Evolutionary conservation across 2,113 vertebrate species (phyloP), one percentile per base, ranked within the genome.

Genomic region (Rhombomys opimus): DNA sequence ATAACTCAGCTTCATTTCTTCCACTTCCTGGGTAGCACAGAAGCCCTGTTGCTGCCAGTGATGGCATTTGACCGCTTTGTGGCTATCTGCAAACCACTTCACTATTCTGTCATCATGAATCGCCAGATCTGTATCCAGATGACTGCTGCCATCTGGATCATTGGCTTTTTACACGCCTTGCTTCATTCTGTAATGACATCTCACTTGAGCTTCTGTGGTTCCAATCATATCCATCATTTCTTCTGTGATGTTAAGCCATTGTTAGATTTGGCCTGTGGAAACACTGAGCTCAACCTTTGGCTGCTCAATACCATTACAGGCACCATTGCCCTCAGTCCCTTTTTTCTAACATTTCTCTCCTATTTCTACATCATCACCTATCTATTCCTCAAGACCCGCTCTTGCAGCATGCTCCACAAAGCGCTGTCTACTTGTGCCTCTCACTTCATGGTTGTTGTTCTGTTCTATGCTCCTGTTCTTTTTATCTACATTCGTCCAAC

Each of bases 1-100:
- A 89, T 98, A n/a, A 73, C 25, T 22, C 93, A 98, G 57, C 92
- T 97, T 5, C 93, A 96, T 76, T 96, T 98, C 87, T 97, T 93
- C 65, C 81, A 96, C 23, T 96, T 95, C 20, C 57, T 97, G 11
- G 86, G 84, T 32, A 91, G 95, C 73, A 97, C 95, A 7, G 67
- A 90, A 25, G 57, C 84, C 22, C n/a, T 94, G 50, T 23, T 97
- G 63, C 38, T 97, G 93, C 70, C 93, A 10, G 88, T 97, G 38
- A 94, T 92, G 93, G 96, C 96, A 30, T 85, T 84, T 85, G 95
- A 96, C 50, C 85, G 77, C 61, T 82, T 96, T 8, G 32, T 95
- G 67, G 95, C 97, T 14, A 95, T 97, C 46, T 96, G 97, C 61
- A 89, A 65, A 41, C 96, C 89, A 2, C 87, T 97, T 27, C 38